Percentiles rank a stretch among this genome's conserved stretches.
phyloP scores from a whole-genome alignment of 2,797 vertebrate genomes.

The Ambastaia sidthimunki region DNA sequence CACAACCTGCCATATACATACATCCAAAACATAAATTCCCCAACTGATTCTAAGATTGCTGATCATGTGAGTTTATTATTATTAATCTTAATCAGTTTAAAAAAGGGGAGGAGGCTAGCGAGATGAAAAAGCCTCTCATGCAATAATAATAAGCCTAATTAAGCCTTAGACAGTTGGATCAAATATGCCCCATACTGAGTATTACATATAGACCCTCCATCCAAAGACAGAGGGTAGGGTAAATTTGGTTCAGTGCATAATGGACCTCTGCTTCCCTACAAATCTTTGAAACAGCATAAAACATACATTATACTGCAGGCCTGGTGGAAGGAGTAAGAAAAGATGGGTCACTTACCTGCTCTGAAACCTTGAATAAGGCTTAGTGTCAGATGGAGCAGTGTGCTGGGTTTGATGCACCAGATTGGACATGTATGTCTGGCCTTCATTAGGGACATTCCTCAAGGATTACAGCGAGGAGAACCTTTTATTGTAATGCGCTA shows the following conservation, averaged over 20 bases:
- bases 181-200: constrained; percentile 7
- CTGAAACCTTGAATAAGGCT: constrained; percentile 29
- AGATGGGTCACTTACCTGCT: constrained; percentile 30
- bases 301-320: not conserved
- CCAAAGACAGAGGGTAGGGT: not conserved
- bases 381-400: constrained; percentile 44
- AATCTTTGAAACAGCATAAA: not conserved
- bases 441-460: constrained; percentile 65
- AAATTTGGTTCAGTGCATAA: constrained; percentile 18
- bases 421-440: constrained; percentile 53
- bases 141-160: not conserved
- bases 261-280: not conserved
- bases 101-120: not conserved
- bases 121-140: not conserved
- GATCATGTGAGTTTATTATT: constrained; percentile 1
- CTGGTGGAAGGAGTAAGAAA: not conserved
- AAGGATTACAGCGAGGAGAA: constrained; percentile 69
- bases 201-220: constrained; percentile 3
- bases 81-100: not conserved
- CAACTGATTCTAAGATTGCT: not conserved
- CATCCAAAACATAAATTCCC: no score
- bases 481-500: constrained; percentile 55
- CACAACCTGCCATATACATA: not conserved
- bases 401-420: constrained; percentile 34
- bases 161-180: constrained; percentile 17